Base-by-base conservation (phyloP, 2,888 invertebrate genomes). In the Cephus sareptanus region DNA sequence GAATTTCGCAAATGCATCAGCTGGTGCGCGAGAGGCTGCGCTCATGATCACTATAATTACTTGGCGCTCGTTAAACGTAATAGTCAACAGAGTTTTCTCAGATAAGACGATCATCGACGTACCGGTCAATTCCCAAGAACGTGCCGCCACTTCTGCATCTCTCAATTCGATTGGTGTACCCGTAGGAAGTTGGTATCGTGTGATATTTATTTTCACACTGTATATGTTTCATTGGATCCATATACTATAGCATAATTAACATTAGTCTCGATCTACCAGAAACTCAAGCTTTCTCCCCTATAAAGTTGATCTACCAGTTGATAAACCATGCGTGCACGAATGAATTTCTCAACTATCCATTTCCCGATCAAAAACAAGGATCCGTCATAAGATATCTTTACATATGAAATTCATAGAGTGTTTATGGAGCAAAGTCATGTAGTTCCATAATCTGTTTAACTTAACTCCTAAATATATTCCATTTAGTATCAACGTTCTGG, bases 1-100 rank as follows among this genome's bases (percentile, higher is more conserved):
- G 83, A 83, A 85, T 86, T 87, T 86, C 81, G 81, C 84, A 76
- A 84, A 86, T 82, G 82, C 82, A 82, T 83, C 84, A 75, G 76
- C 81, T 77, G 79, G 70, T 69, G 73, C 56, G 69, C 56, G 74
- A 40, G 15, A 34, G 33, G 15, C 40, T 13, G 70, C 37, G 34
- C 69, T 74, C 76, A 71, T 77, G 81, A 34, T 77, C 81, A 75
- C 34, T 40, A 76, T 74, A 82, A 84, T 85, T 82, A 81, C 83
- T 84, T 80, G 80, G 75, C 69, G 82, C 83, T 85, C 84, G 87
- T 86, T 86, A 87, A 82, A 82, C 75, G 81, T 80, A 83, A 85
- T 83, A 81, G 80, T 79, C 79, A 81, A 79, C 74, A 76, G 77
- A 34, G 35, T 71, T 33, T 34, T 71, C 12, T 35, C 12, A 77